phyloP scores from a whole-genome alignment of 2,113 vertebrate genomes.

The Illadopsis cleaveri region DNA sequence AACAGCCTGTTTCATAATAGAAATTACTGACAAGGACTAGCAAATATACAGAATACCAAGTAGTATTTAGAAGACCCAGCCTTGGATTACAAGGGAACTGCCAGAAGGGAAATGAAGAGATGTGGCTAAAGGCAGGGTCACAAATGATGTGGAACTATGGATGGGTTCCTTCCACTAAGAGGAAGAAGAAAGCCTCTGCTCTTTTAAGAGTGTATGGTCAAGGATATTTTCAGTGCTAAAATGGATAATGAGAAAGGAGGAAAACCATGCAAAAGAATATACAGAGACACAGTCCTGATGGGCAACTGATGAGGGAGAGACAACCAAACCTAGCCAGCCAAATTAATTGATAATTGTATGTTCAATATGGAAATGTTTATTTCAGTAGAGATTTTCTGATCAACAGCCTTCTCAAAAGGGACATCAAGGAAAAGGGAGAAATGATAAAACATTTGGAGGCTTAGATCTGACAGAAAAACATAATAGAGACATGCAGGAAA shows the following conservation, averaged over 20 bases:
- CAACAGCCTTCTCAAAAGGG: background rate
- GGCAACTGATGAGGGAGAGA: background rate
- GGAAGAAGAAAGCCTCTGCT: background rate
- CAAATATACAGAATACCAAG: background rate
- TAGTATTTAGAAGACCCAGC: background rate
- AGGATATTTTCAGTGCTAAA: background rate
- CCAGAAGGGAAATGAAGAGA: background rate
- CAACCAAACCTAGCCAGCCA: background rate
- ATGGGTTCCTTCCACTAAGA: background rate
- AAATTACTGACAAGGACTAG: background rate
- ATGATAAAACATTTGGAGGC: accelerated
- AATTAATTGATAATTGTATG: background rate
- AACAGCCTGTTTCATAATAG: background rate
- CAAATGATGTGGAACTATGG: background rate
- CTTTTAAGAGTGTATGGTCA: background rate
- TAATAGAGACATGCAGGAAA: background rate
- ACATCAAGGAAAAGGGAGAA: background rate
- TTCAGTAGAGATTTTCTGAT: background rate
- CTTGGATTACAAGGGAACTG: background rate
- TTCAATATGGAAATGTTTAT: background rate
- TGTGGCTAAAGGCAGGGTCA: background rate
- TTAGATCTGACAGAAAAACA: background rate
- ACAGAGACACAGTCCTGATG: background rate
- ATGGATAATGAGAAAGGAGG: background rate
- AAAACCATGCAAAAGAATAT: background rate